Base-by-base conservation (phyloP, 2,113 vertebrate genomes). In the Mustelus asterias region DNA sequence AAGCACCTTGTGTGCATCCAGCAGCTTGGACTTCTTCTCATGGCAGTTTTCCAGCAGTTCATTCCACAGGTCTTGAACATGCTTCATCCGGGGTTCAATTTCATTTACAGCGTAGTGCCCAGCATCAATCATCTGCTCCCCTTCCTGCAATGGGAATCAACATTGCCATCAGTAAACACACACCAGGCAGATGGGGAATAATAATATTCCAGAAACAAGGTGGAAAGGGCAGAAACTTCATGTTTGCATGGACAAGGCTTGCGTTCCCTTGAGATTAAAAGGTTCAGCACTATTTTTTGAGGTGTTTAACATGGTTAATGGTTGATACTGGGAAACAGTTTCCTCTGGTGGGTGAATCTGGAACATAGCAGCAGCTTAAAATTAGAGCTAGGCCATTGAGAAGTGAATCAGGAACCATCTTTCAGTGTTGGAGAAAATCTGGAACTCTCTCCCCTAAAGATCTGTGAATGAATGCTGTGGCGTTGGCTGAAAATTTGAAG, bases 41-140 rank as follows among this genome's bases (percentile, higher is more conserved):
- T 97, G 97, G 96, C 98, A 98, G 96, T 97, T 98, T 96, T 96
- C 97, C 95, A 98, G 96, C 70, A 99, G 97, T 72, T 97, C 96
- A 6, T 97, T 97, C 98, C 99, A 99, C 90, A 98, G 96, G 41
- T 98, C 97, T 48, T 96, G 97, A 96, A 99, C 97, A 96, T 99
- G 98, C 96, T 97, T 96, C 48, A 99, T 97, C 96, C 96, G 97
- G 95, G 97, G 97, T 96, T 96, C 97, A 96, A 99, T 97, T 95
- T 98, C 98, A 86, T 96, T 97, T 0, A 97, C 96, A 72, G 98
- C 97, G 0, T 96, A 97, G 70, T 97, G 97, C 48, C 72, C 96
- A 76, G 96, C 97, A 65, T 6, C 96, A 89, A 98, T 96, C 97
- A 99, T 98, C 96, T 97, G 98, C 96, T 98, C 97, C 0, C 98